A percentile compares a stretch with the other conserved stretches of the same genome.
Evolutionary conservation across 2,113 vertebrate genomes (phyloP).

Genomic region (Hippocampus zosterae): DNA sequence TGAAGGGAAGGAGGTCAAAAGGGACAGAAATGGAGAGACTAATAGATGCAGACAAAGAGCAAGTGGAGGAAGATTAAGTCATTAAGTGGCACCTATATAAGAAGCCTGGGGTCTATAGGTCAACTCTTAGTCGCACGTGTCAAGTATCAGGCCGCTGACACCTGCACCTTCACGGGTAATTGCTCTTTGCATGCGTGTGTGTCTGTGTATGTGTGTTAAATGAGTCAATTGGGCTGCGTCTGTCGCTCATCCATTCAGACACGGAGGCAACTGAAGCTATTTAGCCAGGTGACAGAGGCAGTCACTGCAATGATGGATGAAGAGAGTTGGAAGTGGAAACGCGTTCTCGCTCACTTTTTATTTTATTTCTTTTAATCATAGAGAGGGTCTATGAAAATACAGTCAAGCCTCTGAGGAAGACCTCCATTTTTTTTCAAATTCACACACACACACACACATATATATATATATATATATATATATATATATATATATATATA

Average conservation of each 20-base stretch:
- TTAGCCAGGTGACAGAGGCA: slow-evolving; percentile 11
- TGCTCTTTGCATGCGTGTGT: slow-evolving; percentile 26
- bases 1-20: not conserved
- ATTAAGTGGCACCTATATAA: slow-evolving; percentile 43
- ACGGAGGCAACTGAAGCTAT: slow-evolving; percentile 16
- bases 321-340: not conserved
- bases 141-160: slow-evolving; percentile 36
- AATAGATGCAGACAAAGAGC: slow-evolving; percentile 7
- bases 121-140: slow-evolving; percentile 50
- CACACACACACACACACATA: too few relatives aligned
- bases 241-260: slow-evolving; percentile 4
- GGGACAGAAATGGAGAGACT: not conserved
- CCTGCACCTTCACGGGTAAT: slow-evolving; percentile 38
- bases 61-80: slow-evolving; percentile 36
- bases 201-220: slow-evolving; percentile 9
- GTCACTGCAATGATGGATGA: slow-evolving; percentile 12
- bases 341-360: not conserved
- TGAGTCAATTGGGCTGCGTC: slow-evolving; percentile 20
- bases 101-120: slow-evolving; percentile 38
- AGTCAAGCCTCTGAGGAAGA: not conserved
- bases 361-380: not conserved
- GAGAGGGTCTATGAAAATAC: not conserved
- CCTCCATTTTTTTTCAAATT: not conserved
- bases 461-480: too few relatives aligned
- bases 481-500: too few relatives aligned